Conservation (phyloP, 2,797 vertebrate genomes). For the Microcaecilia unicolor region DNA sequence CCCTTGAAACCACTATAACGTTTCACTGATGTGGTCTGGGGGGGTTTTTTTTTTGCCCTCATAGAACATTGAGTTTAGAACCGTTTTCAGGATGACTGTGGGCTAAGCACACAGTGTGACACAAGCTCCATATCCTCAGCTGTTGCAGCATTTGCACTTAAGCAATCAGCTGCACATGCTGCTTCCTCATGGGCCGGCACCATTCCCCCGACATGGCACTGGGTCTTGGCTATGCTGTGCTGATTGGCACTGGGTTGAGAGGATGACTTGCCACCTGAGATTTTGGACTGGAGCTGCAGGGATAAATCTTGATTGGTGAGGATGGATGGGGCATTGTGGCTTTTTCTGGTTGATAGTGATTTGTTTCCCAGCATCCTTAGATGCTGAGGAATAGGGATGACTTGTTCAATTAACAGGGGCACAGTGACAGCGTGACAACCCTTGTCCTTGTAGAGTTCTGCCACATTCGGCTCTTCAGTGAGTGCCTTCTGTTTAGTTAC, state of each 20-base stretch:
- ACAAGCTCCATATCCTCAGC: background rate
- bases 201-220: background rate
- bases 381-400: background rate
- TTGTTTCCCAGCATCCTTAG: background rate
- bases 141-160: background rate
- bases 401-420: background rate
- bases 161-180: accelerated
- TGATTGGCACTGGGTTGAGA: background rate
- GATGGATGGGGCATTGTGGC: background rate
- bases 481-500: too few relatives aligned
- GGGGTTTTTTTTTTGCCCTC: background rate
- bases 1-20: background rate
- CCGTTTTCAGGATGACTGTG: background rate
- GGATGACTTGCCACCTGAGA: background rate
- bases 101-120: background rate
- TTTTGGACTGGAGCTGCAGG: background rate
- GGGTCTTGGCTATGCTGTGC: background rate
- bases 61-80: background rate
- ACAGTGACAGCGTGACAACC: accelerated
- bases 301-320: constrained; percentile 1
- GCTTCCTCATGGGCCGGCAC: background rate
- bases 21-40: background rate
- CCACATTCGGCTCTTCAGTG: too few relatives aligned
- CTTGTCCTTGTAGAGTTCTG: background rate
- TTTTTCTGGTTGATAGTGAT: background rate